Percentiles rank a stretch among this genome's conserved stretches.
These are phyloP conservation scores for Andrena dorsata DNA, from an alignment of 2,888 invertebrate species.

Conservation along the genomic window DNA sequence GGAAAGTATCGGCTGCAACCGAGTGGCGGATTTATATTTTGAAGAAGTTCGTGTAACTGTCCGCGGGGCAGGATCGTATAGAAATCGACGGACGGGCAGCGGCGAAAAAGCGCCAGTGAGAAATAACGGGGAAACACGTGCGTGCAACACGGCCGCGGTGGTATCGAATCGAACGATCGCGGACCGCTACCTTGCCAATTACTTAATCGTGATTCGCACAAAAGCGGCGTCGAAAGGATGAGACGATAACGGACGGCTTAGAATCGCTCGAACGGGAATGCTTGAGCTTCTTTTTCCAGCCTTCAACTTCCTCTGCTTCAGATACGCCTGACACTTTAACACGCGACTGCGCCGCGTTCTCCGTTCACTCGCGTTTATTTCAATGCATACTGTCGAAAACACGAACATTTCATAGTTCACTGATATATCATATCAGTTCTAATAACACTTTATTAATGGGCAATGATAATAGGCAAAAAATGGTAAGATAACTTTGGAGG, in stretches of 20 bases:
- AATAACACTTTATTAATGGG: too few relatives aligned
- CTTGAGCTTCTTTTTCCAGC: background rate
- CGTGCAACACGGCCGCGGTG: slow-evolving; percentile 51
- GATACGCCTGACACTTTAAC: slow-evolving; percentile 1
- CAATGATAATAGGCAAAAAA: too few relatives aligned
- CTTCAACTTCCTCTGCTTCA: background rate
- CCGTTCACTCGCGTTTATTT: too few relatives aligned
- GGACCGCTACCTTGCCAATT: slow-evolving; percentile 61
- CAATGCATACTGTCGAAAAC: too few relatives aligned
- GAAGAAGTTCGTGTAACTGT: slow-evolving; percentile 58
- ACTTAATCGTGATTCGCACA: slow-evolving; percentile 61
- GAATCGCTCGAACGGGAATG: slow-evolving; percentile 23
- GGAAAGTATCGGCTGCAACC: slow-evolving; percentile 30
- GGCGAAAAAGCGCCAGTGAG: slow-evolving; percentile 50
- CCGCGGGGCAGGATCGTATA: slow-evolving; percentile 31
- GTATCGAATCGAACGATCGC: slow-evolving; percentile 58
- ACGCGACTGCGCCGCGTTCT: background rate
- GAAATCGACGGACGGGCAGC: slow-evolving; percentile 39
- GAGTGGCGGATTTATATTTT: slow-evolving; percentile 49
- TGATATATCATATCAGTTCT: too few relatives aligned
- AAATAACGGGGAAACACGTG: slow-evolving; percentile 62
- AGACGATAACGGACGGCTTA: slow-evolving; percentile 18
- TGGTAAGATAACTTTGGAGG: too few relatives aligned
- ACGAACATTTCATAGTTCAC: too few relatives aligned
- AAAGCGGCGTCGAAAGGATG: slow-evolving; percentile 38